phyloP scores from a whole-genome alignment of 2,113 vertebrate species.

The Pipa parva region DNA sequence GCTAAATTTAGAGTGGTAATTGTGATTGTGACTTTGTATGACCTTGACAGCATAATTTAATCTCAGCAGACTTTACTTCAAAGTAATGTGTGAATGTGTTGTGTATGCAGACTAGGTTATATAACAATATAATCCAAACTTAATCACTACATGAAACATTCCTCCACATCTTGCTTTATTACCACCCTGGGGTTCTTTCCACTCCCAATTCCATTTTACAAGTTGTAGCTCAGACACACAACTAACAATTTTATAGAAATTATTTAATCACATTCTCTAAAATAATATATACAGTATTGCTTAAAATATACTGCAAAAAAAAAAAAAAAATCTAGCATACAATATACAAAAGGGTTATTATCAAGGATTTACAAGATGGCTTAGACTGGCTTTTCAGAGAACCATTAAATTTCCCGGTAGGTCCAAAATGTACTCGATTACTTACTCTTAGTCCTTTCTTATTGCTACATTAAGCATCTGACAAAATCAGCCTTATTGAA shows the following conservation, averaged over 20 bases:
- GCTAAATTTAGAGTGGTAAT: neutral
- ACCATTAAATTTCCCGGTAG: no score
- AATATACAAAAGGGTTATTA: no score
- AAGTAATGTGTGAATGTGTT: conserved; percentile 21
- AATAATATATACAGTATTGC: neutral
- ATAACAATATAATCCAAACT: conserved; percentile 26
- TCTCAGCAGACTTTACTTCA: conserved; percentile 1
- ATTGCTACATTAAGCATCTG: no score
- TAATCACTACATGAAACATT: conserved; percentile 19
- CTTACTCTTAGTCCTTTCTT: no score
- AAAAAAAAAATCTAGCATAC: no score
- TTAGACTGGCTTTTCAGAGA: no score
- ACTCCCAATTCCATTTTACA: conserved; percentile 17
- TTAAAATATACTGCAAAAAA: no score
- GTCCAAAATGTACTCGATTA: no score
- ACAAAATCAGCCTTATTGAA: no score
- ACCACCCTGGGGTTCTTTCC: conserved; percentile 17
- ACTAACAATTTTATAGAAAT: conserved; percentile 25
- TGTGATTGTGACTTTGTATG: conserved; percentile 11
- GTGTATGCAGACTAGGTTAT: conserved; percentile 19
- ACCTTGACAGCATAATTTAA: conserved; percentile 29
- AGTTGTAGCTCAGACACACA: conserved; percentile 2
- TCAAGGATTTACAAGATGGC: no score
- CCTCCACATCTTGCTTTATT: conserved; percentile 10
- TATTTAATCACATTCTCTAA: conserved; percentile 19